These are phyloP conservation scores for Tetheella fluctuosa DNA, from an alignment of 2,888 invertebrate genomes.

Conservation along the genomic window DNA sequence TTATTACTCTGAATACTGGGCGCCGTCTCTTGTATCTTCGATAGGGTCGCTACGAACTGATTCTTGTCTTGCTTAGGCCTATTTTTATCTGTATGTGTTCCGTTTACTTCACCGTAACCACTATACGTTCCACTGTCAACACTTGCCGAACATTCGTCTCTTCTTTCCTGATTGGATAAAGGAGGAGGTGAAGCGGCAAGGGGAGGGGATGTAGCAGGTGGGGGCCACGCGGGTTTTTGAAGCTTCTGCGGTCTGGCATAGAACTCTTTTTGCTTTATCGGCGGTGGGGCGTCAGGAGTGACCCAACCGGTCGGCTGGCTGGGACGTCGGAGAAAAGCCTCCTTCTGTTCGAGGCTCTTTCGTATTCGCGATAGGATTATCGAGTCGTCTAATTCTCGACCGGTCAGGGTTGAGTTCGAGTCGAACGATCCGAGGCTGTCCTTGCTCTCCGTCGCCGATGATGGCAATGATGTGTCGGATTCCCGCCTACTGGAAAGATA, in stretches of 20 bases:
- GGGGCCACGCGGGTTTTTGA: slow-evolving; percentile 89
- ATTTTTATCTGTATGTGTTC: slow-evolving; percentile 64
- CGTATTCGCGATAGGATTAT: slow-evolving; percentile 90
- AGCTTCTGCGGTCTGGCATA: slow-evolving; percentile 92
- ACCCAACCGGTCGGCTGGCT: slow-evolving; percentile 86
- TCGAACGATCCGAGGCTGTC: slow-evolving; percentile 88
- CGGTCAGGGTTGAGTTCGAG: slow-evolving; percentile 87
- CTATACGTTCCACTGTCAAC: slow-evolving; percentile 78
- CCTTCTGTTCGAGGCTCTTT: slow-evolving; percentile 94
- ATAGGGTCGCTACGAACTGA: slow-evolving; percentile 84
- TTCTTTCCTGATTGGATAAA: slow-evolving; percentile 62
- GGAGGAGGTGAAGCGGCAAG: slow-evolving; percentile 86
- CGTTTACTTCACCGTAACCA: slow-evolving; percentile 76
- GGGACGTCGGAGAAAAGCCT: slow-evolving; percentile 92
- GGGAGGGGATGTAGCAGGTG: slow-evolving; percentile 75
- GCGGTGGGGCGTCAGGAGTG: slow-evolving; percentile 75
- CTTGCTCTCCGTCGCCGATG: slow-evolving; percentile 87
- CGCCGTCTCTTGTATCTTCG: slow-evolving; percentile 86
- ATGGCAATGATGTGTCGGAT: slow-evolving; percentile 85
- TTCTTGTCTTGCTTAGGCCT: slow-evolving; percentile 73
- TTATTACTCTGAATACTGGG: slow-evolving; percentile 71
- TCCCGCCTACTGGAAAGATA: slow-evolving; percentile 78
- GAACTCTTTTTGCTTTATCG: slow-evolving; percentile 88
- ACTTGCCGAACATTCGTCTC: slow-evolving; percentile 77
- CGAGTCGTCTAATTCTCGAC: slow-evolving; percentile 88